phyloP scores from a whole-genome alignment of 2,888 invertebrate genomes.

The Nymphalis c-album region DNA sequence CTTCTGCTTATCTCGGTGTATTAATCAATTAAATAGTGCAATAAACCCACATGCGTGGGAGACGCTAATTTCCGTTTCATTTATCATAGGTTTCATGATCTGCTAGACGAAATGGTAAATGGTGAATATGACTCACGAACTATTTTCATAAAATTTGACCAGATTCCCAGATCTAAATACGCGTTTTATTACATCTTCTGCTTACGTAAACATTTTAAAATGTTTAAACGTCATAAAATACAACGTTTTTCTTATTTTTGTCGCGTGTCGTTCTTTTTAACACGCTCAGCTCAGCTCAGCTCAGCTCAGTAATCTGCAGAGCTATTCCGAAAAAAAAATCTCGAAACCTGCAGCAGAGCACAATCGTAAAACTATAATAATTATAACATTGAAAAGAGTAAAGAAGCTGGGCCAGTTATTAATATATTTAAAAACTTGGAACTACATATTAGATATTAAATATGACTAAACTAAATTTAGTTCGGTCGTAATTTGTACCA shows the following conservation, averaged over 20 bases:
- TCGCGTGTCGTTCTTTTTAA: conserved; percentile 18
- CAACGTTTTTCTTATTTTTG: conserved; percentile 7
- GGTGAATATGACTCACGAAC: conserved; percentile 34
- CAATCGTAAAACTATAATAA: too few species aligned
- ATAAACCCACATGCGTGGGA: conserved; percentile 53
- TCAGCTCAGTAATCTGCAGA: conserved; percentile 21
- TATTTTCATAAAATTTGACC: conserved; percentile 36
- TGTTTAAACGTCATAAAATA: conserved; percentile 16
- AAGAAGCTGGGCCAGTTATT: too few species aligned
- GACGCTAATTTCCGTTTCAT: conserved; percentile 60
- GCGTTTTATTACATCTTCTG: conserved; percentile 32
- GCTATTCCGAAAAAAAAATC: not conserved
- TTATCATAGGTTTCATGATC: conserved; percentile 52
- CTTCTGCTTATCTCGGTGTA: conserved; percentile 41
- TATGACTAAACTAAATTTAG: too few species aligned
- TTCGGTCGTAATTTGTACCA: too few species aligned
- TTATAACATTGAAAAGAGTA: too few species aligned
- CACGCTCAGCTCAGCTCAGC: conserved; percentile 28
- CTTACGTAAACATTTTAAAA: conserved; percentile 33
- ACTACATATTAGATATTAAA: too few species aligned
- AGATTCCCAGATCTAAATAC: conserved; percentile 31
- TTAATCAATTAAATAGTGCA: conserved; percentile 49
- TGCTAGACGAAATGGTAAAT: conserved; percentile 44
- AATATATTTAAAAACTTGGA: too few species aligned
- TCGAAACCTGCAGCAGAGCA: too few species aligned